These are phyloP conservation scores for Xerus rutilus DNA, from an alignment of 2,797 vertebrate genomes.

Conservation along the genomic window DNA sequence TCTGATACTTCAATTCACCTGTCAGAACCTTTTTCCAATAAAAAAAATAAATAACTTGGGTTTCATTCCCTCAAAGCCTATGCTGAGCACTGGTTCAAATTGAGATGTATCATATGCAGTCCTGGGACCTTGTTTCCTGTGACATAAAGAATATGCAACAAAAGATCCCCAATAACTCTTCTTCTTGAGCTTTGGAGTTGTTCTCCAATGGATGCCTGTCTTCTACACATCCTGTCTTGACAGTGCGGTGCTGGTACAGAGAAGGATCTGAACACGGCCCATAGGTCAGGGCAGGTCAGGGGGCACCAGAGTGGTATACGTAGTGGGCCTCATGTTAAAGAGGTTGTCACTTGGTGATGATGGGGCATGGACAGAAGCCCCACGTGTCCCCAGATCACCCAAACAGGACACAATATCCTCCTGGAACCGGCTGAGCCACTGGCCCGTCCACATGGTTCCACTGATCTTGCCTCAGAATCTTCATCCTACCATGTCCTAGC, in stretches of 20 bases:
- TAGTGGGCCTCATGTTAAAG: background rate
- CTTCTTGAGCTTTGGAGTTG: background rate
- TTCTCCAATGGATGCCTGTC: background rate
- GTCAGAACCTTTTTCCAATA: background rate
- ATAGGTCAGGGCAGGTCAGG: background rate
- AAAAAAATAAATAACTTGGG: background rate
- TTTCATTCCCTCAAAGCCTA: background rate
- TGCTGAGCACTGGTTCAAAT: background rate
- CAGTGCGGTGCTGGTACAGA: background rate
- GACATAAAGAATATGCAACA: background rate
- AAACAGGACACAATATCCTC: background rate
- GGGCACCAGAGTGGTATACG: too few species aligned
- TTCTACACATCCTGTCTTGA: background rate
- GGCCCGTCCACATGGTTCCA: background rate
- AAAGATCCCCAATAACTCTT: background rate
- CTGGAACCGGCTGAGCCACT: background rate
- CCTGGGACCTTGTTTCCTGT: background rate
- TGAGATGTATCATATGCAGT: background rate
- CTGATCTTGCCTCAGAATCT: background rate
- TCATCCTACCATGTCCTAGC: background rate
- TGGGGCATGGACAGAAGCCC: background rate
- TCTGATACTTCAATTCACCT: background rate
- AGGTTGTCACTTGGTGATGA: too few species aligned
- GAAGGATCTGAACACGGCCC: background rate
- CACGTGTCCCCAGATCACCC: background rate